These are phyloP conservation scores for Staurois parvus DNA, from an alignment of 2,797 vertebrate species.

Conservation along the genomic window DNA sequence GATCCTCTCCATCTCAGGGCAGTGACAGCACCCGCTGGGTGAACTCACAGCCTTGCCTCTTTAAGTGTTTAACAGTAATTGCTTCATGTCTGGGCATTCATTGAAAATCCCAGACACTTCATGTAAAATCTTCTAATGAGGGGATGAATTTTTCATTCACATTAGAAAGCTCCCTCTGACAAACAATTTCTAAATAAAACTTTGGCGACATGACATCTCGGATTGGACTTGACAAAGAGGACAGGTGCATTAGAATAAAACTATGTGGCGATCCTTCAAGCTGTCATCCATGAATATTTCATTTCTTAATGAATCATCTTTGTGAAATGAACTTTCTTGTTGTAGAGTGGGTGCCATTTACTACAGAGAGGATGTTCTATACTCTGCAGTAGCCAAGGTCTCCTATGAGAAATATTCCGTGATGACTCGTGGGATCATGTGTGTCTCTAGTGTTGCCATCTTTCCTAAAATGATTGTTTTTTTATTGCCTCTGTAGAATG, in stretches of 20 bases:
- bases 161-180: slow-evolving; percentile 85
- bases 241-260: slow-evolving; percentile 99
- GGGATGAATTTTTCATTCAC: slow-evolving; percentile 93
- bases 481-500: too few species aligned
- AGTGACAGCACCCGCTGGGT: slow-evolving; percentile 77
- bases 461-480: too few species aligned
- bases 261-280: slow-evolving; percentile 95
- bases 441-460: too few species aligned
- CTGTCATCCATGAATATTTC: slow-evolving; percentile 97
- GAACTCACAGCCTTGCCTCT: slow-evolving; percentile 77
- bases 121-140: slow-evolving; percentile 87
- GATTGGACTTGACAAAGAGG: slow-evolving; percentile 99
- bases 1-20: slow-evolving; percentile 69
- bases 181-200: slow-evolving; percentile 93
- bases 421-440: neutral
- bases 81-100: slow-evolving; percentile 86
- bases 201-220: slow-evolving; percentile 89
- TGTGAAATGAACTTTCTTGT: slow-evolving; percentile 88
- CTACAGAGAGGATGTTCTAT: slow-evolving; percentile 73
- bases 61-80: slow-evolving; percentile 90
- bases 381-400: slow-evolving; percentile 46
- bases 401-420: neutral
- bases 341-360: slow-evolving; percentile 84
- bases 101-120: slow-evolving; percentile 89
- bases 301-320: slow-evolving; percentile 93